Evolutionary conservation across 2,888 invertebrate genomes (phyloP), one percentile per base, ranked within the genome.

Genomic region (Drosophila mercatorum): DNA sequence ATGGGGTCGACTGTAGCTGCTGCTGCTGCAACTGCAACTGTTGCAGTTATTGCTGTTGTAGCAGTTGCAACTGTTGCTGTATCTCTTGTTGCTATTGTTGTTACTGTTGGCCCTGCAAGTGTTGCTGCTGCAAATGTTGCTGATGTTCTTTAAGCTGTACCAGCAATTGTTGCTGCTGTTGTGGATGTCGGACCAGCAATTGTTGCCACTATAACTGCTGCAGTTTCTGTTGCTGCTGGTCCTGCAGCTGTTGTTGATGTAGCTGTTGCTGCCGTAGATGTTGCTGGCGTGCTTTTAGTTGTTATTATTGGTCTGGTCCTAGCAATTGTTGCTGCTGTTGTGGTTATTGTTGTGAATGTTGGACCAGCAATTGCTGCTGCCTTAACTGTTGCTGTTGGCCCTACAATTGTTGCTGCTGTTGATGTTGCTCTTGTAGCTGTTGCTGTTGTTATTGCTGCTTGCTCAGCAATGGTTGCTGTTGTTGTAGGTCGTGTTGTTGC

Each of bases 1-100:
- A 73, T 56, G 57, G 68, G 57, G 56, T 41, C 51, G 55, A 26
- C 36, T 31, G 34, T 55, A 62, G 65, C 36, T 61, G 17, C 17
- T 17, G 17, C 51, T 22, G 17, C 36, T 26, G 38, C 17, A 34
- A 34, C 34, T 51, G 34, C 36, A 22, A 38, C 22, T 52, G 38
- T 52, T 52, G 51, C 5, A 34, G 51, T n/a, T 58, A 8, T 34
- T 26, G 61, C 12, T 36, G 17, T 17, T 22, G 43, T 12, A 2
- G 59, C 28, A 2, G 59, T 14, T n/a, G 31, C 6, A 26, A 7
- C 3, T 28, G 28, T 47, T n/a, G 41, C n/a, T 41, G 41, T 22
- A 22, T 22, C 22, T 22, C 22, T 22, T n/a, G 34, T 7, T 34
- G 34, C 10, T n/a, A 11, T 17, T 8, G 12, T 43, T 63, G 55